Percentiles rank a stretch among this genome's conserved stretches.
Evolutionary conservation across 2,797 vertebrate genomes (phyloP).

Genomic region (Clarias platycephalus): DNA sequence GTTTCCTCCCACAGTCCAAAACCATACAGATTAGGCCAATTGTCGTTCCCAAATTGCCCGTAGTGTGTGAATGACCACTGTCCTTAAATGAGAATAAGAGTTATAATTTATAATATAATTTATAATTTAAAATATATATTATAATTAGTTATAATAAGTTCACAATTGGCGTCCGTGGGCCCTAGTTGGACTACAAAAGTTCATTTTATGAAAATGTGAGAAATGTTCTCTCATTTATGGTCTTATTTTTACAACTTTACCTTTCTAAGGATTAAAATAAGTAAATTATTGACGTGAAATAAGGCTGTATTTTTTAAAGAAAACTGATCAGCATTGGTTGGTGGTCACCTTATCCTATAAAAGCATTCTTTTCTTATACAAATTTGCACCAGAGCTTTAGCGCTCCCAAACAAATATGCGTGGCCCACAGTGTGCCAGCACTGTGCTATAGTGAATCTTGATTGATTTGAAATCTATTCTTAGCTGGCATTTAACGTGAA

Average conservation of each 20-base stretch:
- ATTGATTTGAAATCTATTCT: slow-evolving; percentile 81
- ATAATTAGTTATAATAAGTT: no score
- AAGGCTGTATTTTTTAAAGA: neutral
- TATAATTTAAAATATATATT: no score
- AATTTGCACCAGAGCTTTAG: neutral
- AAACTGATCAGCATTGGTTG: neutral
- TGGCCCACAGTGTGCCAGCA: slow-evolving; percentile 67
- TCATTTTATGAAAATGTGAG: no score
- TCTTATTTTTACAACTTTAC: neutral
- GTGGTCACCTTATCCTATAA: neutral
- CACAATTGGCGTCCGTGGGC: no score
- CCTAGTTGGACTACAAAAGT: no score
- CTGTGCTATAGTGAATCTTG: slow-evolving; percentile 64
- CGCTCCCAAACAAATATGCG: slow-evolving; percentile 64
- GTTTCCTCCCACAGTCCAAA: no score
- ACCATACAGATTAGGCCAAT: no score
- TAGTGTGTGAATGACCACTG: no score
- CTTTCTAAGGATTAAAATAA: neutral
- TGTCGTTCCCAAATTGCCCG: no score
- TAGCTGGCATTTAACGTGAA: slow-evolving; percentile 80
- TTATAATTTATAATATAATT: no score
- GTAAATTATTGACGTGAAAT: neutral
- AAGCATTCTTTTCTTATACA: slow-evolving; percentile 5
- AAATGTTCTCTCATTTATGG: neutral
- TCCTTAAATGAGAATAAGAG: no score